Evolutionary conservation across 92 coral and sea anemone genomes (phyloP).

Genomic region (Zoanthus sociatus): DNA sequence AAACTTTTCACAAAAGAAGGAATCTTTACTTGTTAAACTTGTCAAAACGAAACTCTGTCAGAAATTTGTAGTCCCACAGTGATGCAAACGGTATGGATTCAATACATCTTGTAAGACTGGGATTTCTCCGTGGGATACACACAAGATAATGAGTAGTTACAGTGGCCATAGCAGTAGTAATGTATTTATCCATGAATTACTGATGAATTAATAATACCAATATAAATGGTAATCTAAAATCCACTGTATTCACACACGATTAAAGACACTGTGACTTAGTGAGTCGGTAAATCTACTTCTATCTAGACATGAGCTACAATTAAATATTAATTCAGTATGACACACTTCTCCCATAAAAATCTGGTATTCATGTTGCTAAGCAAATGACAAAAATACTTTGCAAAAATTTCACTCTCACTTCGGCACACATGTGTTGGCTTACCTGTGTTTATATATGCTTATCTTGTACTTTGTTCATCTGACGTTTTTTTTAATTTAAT

Average conservation of each 20-base stretch:
- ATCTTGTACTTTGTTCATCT: not conserved
- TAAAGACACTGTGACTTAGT: too few relatives aligned
- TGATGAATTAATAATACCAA: not conserved
- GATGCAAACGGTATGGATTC: not conserved
- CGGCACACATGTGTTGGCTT: conserved; percentile 26
- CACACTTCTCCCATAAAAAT: not conserved
- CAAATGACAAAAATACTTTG: conserved; percentile 26
- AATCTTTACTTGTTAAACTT: not conserved
- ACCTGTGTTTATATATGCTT: not conserved
- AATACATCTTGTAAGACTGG: not conserved
- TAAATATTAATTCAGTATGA: not conserved
- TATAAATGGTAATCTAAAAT: not conserved
- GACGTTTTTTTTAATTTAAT: not conserved
- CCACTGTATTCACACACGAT: not conserved
- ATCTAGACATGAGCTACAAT: too few relatives aligned
- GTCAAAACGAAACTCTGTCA: not conserved
- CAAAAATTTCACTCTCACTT: conserved; percentile 32
- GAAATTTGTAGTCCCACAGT: not conserved
- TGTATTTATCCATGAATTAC: not conserved
- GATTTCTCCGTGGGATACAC: conserved; percentile 34
- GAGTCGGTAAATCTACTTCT: too few relatives aligned
- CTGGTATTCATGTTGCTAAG: conserved; percentile 19
- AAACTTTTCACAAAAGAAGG: not conserved
- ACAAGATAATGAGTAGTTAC: not conserved
- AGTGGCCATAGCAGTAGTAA: not conserved